A percentile compares a stretch with the other conserved stretches of the same genome.
Conservation (phyloP, 2,797 vertebrate species). For the Liasis olivaceus region DNA sequence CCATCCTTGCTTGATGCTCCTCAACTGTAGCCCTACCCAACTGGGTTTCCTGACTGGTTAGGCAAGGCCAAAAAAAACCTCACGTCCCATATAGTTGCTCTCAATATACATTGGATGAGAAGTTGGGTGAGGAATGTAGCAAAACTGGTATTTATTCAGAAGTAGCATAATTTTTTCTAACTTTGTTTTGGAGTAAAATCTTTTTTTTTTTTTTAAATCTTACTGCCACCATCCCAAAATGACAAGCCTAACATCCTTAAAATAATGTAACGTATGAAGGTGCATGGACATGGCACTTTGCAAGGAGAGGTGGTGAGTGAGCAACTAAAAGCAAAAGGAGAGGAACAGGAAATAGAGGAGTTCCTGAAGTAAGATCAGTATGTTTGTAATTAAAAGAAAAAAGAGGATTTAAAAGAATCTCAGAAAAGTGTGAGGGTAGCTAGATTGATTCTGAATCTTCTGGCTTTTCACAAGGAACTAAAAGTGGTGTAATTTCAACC, state of each 20-base stretch:
- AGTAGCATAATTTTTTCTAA: neutral
- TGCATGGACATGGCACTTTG: neutral
- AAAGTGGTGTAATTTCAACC: neutral
- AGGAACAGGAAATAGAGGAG: neutral
- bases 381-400: neutral
- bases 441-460: neutral
- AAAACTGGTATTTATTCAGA: neutral
- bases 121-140: neutral
- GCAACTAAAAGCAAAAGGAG: too few species aligned
- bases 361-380: neutral
- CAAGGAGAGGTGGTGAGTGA: neutral
- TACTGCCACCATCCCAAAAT: neutral
- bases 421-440: neutral
- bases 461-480: neutral
- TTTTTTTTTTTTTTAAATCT: neutral
- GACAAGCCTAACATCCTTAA: neutral
- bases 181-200: neutral
- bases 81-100: neutral
- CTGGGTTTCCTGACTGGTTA: neutral
- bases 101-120: neutral
- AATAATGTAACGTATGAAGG: neutral
- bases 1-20: rapidly evolving
- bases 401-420: neutral
- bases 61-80: neutral
- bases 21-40: neutral